Evolutionary conservation across 2,888 invertebrate genomes (phyloP).

Genomic region (Limenitis camilla): DNA sequence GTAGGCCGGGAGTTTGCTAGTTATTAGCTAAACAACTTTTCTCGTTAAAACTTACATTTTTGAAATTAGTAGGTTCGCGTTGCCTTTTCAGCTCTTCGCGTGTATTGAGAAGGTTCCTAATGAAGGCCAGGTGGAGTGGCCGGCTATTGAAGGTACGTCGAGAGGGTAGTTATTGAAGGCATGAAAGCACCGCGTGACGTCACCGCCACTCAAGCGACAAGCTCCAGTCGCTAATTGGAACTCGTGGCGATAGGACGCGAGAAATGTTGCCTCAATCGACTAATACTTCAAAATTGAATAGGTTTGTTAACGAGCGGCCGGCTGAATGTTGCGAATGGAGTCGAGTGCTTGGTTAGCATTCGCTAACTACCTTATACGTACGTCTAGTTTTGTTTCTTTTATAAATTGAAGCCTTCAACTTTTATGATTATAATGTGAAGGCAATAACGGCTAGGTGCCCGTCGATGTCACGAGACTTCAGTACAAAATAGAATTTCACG

Average conservation of each 20-base stretch:
- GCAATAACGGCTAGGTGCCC: slow-evolving; percentile 25
- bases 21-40: slow-evolving; percentile 66
- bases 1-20: slow-evolving; percentile 28
- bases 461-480: slow-evolving; percentile 33
- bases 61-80: slow-evolving; percentile 54
- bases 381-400: slow-evolving; percentile 32
- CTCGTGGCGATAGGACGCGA: slow-evolving; percentile 68
- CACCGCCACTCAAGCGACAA: slow-evolving; percentile 66
- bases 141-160: slow-evolving; percentile 67
- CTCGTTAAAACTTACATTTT: slow-evolving; percentile 63
- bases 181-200: slow-evolving; percentile 70
- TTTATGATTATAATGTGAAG: slow-evolving; percentile 21
- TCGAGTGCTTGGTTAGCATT: slow-evolving; percentile 49
- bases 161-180: slow-evolving; percentile 72
- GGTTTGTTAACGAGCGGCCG: slow-evolving; percentile 70
- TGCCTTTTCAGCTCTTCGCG: slow-evolving; percentile 53
- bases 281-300: slow-evolving; percentile 71
- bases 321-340: slow-evolving; percentile 58
- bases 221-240: slow-evolving; percentile 72
- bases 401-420: slow-evolving; percentile 27
- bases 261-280: slow-evolving; percentile 69
- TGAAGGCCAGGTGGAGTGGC: slow-evolving; percentile 71
- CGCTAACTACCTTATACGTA: slow-evolving; percentile 38
- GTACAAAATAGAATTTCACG: slow-evolving; percentile 43
- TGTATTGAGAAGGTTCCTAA: slow-evolving; percentile 63